These are phyloP conservation scores for Pseudocheirus occidentalis DNA, from an alignment of 2,797 vertebrate species.

Conservation along the genomic window DNA sequence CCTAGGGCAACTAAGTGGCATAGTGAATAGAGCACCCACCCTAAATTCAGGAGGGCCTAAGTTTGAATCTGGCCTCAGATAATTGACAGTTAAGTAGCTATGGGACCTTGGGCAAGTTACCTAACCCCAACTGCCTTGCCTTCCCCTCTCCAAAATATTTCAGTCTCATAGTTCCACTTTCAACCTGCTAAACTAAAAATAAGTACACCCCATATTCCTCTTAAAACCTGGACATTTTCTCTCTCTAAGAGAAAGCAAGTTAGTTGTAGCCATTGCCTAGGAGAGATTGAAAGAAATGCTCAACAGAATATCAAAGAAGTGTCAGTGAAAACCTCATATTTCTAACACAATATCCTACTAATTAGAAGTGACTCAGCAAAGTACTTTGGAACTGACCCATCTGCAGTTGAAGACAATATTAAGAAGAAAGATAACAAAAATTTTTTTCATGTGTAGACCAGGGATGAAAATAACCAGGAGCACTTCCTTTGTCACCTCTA, in stretches of 20 bases:
- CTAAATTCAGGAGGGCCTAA: too few species aligned
- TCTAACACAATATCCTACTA: constrained; percentile 5
- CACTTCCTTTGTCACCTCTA: constrained; percentile 29
- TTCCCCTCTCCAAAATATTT: not conserved
- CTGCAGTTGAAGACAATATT: not conserved
- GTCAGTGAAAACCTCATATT: not conserved
- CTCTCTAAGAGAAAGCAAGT: not conserved
- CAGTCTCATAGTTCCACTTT: constrained; percentile 1
- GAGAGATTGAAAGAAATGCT: constrained; percentile 2
- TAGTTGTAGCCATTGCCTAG: not conserved
- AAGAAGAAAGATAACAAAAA: constrained; percentile 25
- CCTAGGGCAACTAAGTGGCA: too few species aligned
- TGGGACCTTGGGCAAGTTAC: too few species aligned
- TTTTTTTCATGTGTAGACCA: not conserved
- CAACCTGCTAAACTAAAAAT: constrained; percentile 27
- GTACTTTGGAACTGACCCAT: not conserved
- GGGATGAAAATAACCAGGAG: not conserved
- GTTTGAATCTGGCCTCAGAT: too few species aligned
- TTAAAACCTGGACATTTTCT: constrained; percentile 27
- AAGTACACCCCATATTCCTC: not conserved
- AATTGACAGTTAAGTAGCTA: too few species aligned
- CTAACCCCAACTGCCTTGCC: too few species aligned
- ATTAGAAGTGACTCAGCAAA: constrained; percentile 25
- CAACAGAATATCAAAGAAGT: constrained; percentile 15
- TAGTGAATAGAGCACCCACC: too few species aligned